Base-by-base conservation (phyloP, 2,113 vertebrate genomes). In the Leptocoma aspasia region DNA sequence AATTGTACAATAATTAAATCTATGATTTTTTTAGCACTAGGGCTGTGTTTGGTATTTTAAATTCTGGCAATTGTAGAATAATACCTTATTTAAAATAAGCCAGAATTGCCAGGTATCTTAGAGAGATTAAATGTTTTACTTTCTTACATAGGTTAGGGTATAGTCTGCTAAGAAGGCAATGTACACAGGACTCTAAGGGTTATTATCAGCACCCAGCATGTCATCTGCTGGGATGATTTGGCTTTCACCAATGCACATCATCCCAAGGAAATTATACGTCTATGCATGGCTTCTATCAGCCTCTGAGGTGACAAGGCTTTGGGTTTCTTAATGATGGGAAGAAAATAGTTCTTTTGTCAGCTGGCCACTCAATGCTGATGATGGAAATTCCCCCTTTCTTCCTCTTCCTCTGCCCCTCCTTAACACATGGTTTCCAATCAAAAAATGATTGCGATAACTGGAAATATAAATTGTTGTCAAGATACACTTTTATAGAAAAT, bases 401-500 rank as follows among this genome's bases (percentile, higher is more conserved):
- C 53, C n/a, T 50, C 64, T 90, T 92, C 79, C 57, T 52, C 49
- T 81, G 7, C 13, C 28, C 37, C 26, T 75, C 45, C n/a, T 85
- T 61, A 68, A 12, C 4, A 6, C 18, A 15, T 65, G 49, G 16
- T 85, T 94, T 88, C 59, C 78, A 89, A 35, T 71, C 26, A 83
- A 92, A 76, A 94, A 94, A 39, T 44, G 21, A 56, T 44, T 61
- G 65, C 10, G 15, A 22, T 83, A 88, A 72, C 52, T 89, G 87
- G 54, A 92, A 94, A 79, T 76, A 73, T 8, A 78, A 93, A 47
- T 87, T 66, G 59, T 82, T 88, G 68, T 82, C 65, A 79, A 71
- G 93, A 73, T 45, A 33, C 9, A 49, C 66, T 96, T 94, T 75
- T 71, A 77, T 63, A 68, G 77, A 77, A 92, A 90, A 88, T 93